Evolutionary conservation across 2,888 invertebrate genomes (phyloP).

Genomic region (Ophion costatus): DNA sequence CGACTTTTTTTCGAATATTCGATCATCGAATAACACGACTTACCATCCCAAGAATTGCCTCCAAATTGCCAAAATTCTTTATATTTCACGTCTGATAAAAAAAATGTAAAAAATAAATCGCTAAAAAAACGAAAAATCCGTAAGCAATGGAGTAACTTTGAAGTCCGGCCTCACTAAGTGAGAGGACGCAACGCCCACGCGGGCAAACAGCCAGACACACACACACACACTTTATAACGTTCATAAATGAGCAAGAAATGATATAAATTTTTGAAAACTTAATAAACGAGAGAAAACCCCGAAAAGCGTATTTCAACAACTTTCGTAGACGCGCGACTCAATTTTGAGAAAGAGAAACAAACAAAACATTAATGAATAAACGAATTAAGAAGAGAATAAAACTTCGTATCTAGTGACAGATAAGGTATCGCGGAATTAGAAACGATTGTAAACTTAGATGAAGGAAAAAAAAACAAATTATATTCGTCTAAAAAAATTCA

Average conservation of each 20-base stretch:
- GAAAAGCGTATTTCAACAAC: constrained; percentile 33
- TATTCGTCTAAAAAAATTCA: constrained; percentile 23
- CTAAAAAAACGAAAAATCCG: constrained; percentile 11
- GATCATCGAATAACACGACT: no score
- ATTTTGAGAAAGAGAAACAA: constrained; percentile 42
- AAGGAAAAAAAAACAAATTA: constrained; percentile 17
- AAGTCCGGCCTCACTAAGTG: not conserved
- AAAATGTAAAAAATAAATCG: constrained; percentile 2
- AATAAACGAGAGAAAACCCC: constrained; percentile 41
- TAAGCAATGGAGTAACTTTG: constrained; percentile 17
- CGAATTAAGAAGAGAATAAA: constrained; percentile 22
- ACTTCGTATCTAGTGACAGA: constrained; percentile 50
- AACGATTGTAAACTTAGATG: constrained; percentile 55
- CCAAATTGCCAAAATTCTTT: not conserved
- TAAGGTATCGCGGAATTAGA: constrained; percentile 55
- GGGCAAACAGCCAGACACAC: not conserved
- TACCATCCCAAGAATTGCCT: not conserved
- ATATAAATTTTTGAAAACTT: constrained; percentile 54
- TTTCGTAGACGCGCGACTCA: constrained; percentile 54
- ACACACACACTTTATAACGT: constrained; percentile 49
- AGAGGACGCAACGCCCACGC: constrained; percentile 6
- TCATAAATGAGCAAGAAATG: constrained; percentile 26
- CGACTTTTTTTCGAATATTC: no score
- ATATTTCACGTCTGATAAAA: not conserved
- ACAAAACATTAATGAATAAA: constrained; percentile 38